Evolutionary conservation across 2,888 invertebrate species (phyloP).

Genomic region (Cryptus viduatorius): DNA sequence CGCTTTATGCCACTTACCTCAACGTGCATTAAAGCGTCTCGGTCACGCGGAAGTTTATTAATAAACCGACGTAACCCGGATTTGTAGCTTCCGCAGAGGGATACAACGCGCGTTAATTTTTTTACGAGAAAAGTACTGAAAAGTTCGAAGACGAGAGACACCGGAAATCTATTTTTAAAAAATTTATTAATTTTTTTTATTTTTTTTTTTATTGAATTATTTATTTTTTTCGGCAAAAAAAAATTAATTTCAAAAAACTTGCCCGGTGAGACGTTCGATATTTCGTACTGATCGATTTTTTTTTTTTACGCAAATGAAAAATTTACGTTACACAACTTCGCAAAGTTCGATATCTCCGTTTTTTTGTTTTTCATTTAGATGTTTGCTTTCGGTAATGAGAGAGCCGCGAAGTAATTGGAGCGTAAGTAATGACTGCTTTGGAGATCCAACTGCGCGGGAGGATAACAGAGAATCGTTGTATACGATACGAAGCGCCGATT

Average conservation of each 20-base stretch:
- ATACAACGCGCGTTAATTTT: neutral
- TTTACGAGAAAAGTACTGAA: neutral
- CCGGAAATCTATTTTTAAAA: too few relatives aligned
- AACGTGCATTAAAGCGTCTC: slow-evolving; percentile 31
- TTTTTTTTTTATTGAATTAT: too few relatives aligned
- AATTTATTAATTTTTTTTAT: too few relatives aligned
- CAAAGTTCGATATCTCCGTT: too few relatives aligned
- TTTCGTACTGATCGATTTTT: too few relatives aligned
- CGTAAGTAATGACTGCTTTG: neutral
- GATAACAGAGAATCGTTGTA: neutral
- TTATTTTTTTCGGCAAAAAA: too few relatives aligned
- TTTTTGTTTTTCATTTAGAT: neutral
- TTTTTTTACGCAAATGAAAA: too few relatives aligned
- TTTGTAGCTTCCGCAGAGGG: neutral
- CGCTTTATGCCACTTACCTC: slow-evolving; percentile 28
- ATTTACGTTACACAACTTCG: too few relatives aligned
- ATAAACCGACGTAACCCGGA: slow-evolving; percentile 20
- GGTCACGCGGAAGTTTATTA: slow-evolving; percentile 34
- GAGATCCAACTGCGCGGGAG: neutral
- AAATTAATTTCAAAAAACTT: too few relatives aligned
- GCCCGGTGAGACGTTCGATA: too few relatives aligned
- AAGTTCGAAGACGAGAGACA: neutral
- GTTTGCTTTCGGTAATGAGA: neutral
- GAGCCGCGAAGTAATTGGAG: neutral
- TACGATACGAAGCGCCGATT: neutral